Base-by-base conservation (phyloP, 1,140 invertebrate species). In the Eciton burchellii region DNA sequence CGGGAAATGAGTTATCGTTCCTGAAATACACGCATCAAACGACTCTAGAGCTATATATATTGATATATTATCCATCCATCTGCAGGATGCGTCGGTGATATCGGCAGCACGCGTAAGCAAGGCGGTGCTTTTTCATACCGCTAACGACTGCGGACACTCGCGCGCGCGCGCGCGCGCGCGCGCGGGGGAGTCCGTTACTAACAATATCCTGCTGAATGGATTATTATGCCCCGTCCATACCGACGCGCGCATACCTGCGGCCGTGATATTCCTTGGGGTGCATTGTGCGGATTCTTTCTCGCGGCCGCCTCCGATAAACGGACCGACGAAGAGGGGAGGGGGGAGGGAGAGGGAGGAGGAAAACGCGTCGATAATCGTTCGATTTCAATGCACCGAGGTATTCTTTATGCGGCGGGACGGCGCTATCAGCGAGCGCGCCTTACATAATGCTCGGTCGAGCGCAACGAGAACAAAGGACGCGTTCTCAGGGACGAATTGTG, bases 391-490 rank as follows among this genome's bases (percentile, higher is more conserved):
- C 85, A 47, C 8, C 43, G 62, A 72, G 68, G 47, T 84, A 65
- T 52, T 57, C 60, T 65, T 66, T 68, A 70, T 47, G 43, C 52
- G 47, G 63, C 63, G 59, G 29, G 59, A 43, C 74, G 29, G n/a
- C 62, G 74, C 81, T 86, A 86, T 87, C 84, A 71, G 82, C 76
- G 54, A 52, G 60, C 63, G 49, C 47, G 60, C 54, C 65, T 26
- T 62, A 68, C 56, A 74, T 70, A 82, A 68, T 77, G 77, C 72
- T 68, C 85, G 72, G 35, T 49, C 83, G 26, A 73, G 66, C 85
- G 74, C 71, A 63, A 87, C 86, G 85, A 74, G 86, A 85, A 88
- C 86, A 88, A 88, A 88, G 85, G 63, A 70, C 83, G 83, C 76
- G 57, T 84, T 76, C 74, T 88, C 86, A 84, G 77, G 83, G 85